A percentile compares a stretch with the other conserved stretches of the same genome.
phyloP scores from a whole-genome alignment of 1,140 invertebrate genomes.

The Pygmarrhopalites habei region DNA sequence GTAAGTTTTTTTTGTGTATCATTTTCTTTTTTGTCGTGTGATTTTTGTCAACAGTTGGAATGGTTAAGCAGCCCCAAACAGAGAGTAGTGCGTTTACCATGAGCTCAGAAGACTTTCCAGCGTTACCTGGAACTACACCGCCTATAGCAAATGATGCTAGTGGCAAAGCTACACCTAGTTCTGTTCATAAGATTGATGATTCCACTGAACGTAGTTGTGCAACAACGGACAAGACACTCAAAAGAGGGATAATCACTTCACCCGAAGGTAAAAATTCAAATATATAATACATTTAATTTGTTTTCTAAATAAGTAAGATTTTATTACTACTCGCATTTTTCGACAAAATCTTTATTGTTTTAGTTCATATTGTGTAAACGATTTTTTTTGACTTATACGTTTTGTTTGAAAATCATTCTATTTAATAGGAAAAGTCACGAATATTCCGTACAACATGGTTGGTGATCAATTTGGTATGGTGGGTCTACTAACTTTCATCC shows the following conservation, averaged over 20 bases:
- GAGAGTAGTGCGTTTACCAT: constrained; percentile 93
- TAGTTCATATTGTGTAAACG: too few species aligned
- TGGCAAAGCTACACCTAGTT: constrained; percentile 28
- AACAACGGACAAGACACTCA: constrained; percentile 41
- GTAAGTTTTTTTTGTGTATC: too few species aligned
- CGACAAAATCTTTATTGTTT: too few species aligned
- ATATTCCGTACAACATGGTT: constrained; percentile 97
- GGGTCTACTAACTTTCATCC: constrained; percentile 91
- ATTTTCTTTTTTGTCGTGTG: too few species aligned
- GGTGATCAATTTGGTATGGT: constrained; percentile 99
- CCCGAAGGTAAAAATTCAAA: constrained; percentile 66
- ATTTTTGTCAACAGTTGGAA: too few species aligned
- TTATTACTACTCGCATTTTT: too few species aligned
- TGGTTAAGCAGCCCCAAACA: constrained; percentile 88
- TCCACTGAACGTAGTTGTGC: constrained; percentile 14
- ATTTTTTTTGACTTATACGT: not conserved
- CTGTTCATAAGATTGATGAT: constrained; percentile 10
- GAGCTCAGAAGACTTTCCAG: constrained; percentile 97
- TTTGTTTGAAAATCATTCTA: not conserved
- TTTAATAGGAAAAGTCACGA: constrained; percentile 85
- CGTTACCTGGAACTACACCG: constrained; percentile 63
- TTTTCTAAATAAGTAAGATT: too few species aligned
- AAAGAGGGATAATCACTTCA: constrained; percentile 85
- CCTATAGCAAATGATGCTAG: constrained; percentile 39
- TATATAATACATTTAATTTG: not conserved